These are phyloP conservation scores for Cephus runcator DNA, from an alignment of 2,888 invertebrate species.

Conservation along the genomic window DNA sequence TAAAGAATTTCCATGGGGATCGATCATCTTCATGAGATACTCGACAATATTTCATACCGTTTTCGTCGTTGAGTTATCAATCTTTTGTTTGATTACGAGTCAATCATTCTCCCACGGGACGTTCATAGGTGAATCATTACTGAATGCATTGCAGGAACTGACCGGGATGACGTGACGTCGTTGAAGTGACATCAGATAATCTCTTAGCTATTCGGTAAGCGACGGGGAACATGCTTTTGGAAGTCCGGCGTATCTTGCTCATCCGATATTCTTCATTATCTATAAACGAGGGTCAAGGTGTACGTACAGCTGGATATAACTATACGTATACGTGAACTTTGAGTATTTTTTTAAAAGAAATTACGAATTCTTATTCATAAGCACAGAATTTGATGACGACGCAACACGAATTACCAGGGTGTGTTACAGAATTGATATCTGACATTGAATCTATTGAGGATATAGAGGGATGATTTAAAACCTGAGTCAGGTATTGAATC, in stretches of 20 bases:
- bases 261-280: not conserved
- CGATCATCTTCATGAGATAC: slow-evolving; percentile 38
- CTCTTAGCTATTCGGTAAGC: not conserved
- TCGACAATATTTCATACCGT: slow-evolving; percentile 23
- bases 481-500: too few species aligned
- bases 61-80: slow-evolving; percentile 26
- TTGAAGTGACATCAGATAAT: not conserved
- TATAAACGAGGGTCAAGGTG: not conserved
- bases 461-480: too few species aligned
- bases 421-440: not conserved
- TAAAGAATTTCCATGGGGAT: slow-evolving; percentile 36
- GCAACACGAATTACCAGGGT: not conserved
- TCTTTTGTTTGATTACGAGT: slow-evolving; percentile 25
- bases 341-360: not conserved
- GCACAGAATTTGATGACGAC: not conserved
- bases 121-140: slow-evolving; percentile 12
- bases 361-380: not conserved
- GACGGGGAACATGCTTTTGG: not conserved
- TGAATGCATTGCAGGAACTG: not conserved
- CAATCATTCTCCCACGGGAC: slow-evolving; percentile 18
- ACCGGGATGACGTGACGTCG: slow-evolving; percentile 2
- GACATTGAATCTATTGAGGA: not conserved
- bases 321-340: not conserved
- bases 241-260: not conserved
- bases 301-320: not conserved